These are phyloP conservation scores for Agrotis puta DNA, from an alignment of 2,888 invertebrate genomes.

Conservation along the genomic window DNA sequence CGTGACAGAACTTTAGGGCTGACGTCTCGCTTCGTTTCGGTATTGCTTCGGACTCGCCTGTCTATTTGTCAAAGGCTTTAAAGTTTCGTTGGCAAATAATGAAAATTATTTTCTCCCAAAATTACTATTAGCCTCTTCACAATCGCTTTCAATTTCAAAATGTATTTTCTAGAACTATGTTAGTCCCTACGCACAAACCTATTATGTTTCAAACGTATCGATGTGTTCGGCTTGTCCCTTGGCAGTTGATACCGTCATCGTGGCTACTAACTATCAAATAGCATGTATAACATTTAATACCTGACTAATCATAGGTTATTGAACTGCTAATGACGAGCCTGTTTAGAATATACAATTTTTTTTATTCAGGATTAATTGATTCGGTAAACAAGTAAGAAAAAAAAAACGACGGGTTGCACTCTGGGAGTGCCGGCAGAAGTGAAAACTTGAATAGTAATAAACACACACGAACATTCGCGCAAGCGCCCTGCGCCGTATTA, in stretches of 20 bases:
- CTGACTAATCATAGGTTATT: conserved; percentile 13
- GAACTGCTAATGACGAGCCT: background rate
- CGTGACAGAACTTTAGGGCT: no score
- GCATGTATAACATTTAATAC: conserved; percentile 35
- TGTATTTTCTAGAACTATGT: background rate
- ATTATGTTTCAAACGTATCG: background rate
- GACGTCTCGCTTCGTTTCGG: no score
- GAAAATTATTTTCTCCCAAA: background rate
- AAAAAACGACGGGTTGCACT: no score
- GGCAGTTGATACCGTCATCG: conserved; percentile 11
- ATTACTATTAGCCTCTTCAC: background rate
- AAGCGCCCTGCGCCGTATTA: no score
- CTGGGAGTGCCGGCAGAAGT: no score
- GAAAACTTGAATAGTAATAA: no score
- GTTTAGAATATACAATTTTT: background rate
- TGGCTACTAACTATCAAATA: conserved; percentile 27
- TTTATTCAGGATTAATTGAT: background rate
- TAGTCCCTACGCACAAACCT: no score
- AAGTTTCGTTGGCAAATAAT: conserved; percentile 13
- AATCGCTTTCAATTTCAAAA: background rate
- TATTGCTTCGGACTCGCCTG: no score
- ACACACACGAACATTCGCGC: no score
- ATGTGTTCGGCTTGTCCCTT: conserved; percentile 8
- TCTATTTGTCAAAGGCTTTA: no score
- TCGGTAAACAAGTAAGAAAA: no score